phyloP scores from a whole-genome alignment of 1,140 invertebrate species.

The Panagrolaimus sp. region DNA sequence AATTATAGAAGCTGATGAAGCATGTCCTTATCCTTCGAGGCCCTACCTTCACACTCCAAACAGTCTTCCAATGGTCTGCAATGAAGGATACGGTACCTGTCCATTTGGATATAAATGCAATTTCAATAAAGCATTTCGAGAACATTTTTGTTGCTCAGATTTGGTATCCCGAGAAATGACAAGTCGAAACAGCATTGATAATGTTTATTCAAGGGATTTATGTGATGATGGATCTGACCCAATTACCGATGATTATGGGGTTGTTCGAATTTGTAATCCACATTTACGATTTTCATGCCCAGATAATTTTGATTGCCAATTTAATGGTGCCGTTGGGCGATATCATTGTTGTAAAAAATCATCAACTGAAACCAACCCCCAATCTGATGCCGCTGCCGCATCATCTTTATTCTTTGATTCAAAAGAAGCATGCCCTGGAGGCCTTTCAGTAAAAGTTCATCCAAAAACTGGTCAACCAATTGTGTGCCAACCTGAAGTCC shows the following conservation, averaged over 20 bases:
- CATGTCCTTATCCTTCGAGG: slow-evolving; percentile 19
- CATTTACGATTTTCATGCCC: slow-evolving; percentile 28
- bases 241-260: slow-evolving; percentile 12
- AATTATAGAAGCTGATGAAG: slow-evolving; percentile 22
- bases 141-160: slow-evolving; percentile 32
- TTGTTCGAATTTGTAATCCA: slow-evolving; percentile 24
- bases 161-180: neutral
- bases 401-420: slow-evolving; percentile 17
- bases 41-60: slow-evolving; percentile 21
- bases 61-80: slow-evolving; percentile 20
- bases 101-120: slow-evolving; percentile 27
- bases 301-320: slow-evolving; percentile 19
- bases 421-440: slow-evolving; percentile 25
- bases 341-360: slow-evolving; percentile 22
- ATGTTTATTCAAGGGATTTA: neutral
- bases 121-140: slow-evolving; percentile 10
- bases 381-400: neutral
- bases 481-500: slow-evolving; percentile 25
- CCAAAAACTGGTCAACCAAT: slow-evolving; percentile 25
- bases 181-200: neutral
- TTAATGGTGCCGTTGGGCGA: neutral
- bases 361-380: neutral
- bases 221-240: slow-evolving; percentile 27
- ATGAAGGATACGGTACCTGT: slow-evolving; percentile 9
- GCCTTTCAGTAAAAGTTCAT: slow-evolving; percentile 15